phyloP scores from a whole-genome alignment of 2,888 invertebrate species.

The Drosophila melanosoma region DNA sequence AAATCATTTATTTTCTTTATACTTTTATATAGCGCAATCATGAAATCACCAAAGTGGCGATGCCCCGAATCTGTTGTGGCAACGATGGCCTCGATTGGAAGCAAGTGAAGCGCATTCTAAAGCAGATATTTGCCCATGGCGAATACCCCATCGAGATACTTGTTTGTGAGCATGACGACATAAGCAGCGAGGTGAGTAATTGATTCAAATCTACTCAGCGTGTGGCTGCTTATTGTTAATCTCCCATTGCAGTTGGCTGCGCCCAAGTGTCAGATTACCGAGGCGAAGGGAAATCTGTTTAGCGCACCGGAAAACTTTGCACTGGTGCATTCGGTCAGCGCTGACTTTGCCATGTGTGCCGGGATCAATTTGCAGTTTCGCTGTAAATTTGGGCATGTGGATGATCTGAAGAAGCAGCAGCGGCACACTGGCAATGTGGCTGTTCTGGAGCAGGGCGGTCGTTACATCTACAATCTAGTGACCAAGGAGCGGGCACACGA shows the following conservation, averaged over 20 bases:
- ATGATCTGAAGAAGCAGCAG: conserved; percentile 81
- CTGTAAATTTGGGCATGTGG: conserved; percentile 78
- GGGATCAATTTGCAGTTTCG: conserved; percentile 86
- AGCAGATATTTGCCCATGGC: conserved; percentile 71
- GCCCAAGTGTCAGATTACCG: conserved; percentile 81
- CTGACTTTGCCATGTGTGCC: conserved; percentile 87
- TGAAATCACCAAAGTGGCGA: conserved; percentile 86
- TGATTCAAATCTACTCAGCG: neutral
- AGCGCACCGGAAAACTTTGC: conserved; percentile 85
- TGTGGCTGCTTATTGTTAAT: conserved; percentile 6
- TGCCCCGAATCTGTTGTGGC: conserved; percentile 89
- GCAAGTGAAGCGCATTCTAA: conserved; percentile 84
- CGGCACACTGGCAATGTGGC: conserved; percentile 85
- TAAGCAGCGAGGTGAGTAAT: conserved; percentile 55
- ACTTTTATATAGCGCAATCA: conserved; percentile 80
- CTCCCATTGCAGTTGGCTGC: conserved; percentile 54
- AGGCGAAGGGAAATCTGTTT: conserved; percentile 86
- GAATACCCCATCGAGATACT: conserved; percentile 79
- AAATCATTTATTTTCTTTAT: conserved; percentile 2
- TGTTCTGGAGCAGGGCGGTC: conserved; percentile 84
- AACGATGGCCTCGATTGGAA: conserved; percentile 87
- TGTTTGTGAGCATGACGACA: conserved; percentile 73
- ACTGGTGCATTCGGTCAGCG: conserved; percentile 87
- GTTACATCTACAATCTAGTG: conserved; percentile 87
- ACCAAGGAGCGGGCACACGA: conserved; percentile 86